Conservation (phyloP, 2,888 invertebrate genomes). For the Agriopis aurantiaria region DNA sequence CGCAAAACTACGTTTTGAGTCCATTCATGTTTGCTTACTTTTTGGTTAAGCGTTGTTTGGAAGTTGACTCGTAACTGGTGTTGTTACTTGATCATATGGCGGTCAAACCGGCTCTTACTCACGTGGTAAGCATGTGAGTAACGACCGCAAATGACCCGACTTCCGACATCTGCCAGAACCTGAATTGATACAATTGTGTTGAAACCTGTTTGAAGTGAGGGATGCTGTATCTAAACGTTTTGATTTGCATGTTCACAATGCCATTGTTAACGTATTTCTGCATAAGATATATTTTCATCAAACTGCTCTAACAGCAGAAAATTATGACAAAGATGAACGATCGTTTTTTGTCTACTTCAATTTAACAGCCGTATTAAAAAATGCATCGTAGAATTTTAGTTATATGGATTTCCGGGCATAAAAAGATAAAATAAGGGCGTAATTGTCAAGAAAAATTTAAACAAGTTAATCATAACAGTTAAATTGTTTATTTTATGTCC, state of each 20-base stretch:
- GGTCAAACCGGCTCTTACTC: constrained; percentile 71
- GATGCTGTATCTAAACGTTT: constrained; percentile 34
- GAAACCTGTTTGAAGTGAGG: constrained; percentile 38
- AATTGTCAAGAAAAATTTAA: too few species aligned
- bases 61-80: constrained; percentile 51
- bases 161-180: constrained; percentile 53
- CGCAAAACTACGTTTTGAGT: constrained; percentile 57
- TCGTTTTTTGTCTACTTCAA: too few species aligned
- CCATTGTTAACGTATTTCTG: constrained; percentile 11
- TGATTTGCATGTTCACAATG: constrained; percentile 38
- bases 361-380: too few species aligned
- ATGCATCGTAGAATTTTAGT: too few species aligned
- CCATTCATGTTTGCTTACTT: constrained; percentile 58
- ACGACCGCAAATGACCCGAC: constrained; percentile 71
- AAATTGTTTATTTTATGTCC: too few species aligned
- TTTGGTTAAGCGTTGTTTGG: constrained; percentile 60
- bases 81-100: constrained; percentile 71
- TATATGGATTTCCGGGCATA: too few species aligned
- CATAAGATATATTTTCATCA: background rate
- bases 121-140: constrained; percentile 60
- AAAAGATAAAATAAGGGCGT: too few species aligned
- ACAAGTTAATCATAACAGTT: too few species aligned
- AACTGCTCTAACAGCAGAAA: background rate
- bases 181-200: constrained; percentile 44
- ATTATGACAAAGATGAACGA: background rate